Evolutionary conservation across 2,888 invertebrate genomes (phyloP), one percentile per base, ranked within the genome.

Genomic region (Tachystola acroxantha): DNA sequence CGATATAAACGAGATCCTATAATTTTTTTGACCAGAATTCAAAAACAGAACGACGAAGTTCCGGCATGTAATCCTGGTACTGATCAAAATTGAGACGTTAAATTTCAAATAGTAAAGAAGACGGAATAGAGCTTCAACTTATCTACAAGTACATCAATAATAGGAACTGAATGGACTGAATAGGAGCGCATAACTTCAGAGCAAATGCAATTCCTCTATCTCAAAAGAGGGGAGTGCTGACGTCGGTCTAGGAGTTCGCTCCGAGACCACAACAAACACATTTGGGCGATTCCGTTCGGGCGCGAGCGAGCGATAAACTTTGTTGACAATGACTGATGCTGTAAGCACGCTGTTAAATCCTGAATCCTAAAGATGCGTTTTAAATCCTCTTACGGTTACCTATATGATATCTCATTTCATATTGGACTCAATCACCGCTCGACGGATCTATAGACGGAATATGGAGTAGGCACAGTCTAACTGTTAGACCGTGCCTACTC

Each of bases 251-350:
- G 45, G 50, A 59, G 57, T 61, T 62, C 56, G 54, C 53, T 59
- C 52, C 36, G 57, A 59, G 64, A 68, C 71, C 72, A 70, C 75
- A 74, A 70, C 70, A 78, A 78, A 80, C 71, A 79, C 74, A 71
- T 75, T 71, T 64, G 58, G 62, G 53, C 58, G 65, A 67, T 67
- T 66, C 67, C 57, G 61, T 60, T 57, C 52, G 51, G 48, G 47
- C 45, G 50, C 51, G 53, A 57, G 49, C 50, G 52, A 42, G 62
- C 64, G 68, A 73, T 72, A 75, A 77, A 80, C 64, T 78, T 79
- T 71, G 76, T 76, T 79, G 82, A 81, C 82, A 80, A 78, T 76
- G 78, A 79, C 72, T 73, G 78, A 82, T 80, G 75, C 65, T 12
- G 11, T 11, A 7, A n/a, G 24, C 24, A 6, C 27, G 27, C 6